These are phyloP conservation scores for Arge pagana DNA, from an alignment of 2,888 invertebrate genomes.

Conservation along the genomic window DNA sequence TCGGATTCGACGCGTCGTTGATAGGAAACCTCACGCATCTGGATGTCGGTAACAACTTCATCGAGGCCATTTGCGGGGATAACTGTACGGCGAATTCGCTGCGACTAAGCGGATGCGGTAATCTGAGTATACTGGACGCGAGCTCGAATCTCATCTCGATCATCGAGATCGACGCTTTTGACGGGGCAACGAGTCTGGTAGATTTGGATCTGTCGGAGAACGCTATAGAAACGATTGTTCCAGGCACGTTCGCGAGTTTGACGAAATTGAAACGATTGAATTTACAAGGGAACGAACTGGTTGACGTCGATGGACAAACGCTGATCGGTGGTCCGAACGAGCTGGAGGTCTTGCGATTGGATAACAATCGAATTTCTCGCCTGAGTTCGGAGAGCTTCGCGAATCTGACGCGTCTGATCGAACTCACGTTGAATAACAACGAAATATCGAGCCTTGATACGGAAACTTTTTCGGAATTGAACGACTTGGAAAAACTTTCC, in stretches of 20 bases:
- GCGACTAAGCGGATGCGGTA: too few species aligned
- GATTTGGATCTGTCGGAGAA: constrained; percentile 41
- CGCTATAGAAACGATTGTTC: constrained; percentile 30
- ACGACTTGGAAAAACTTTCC: constrained; percentile 1
- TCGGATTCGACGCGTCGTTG: constrained; percentile 32
- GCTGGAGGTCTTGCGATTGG: constrained; percentile 24
- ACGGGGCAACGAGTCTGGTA: constrained; percentile 33
- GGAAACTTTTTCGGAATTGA: constrained; percentile 2
- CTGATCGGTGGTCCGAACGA: constrained; percentile 32
- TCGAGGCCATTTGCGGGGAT: too few species aligned
- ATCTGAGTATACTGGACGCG: too few species aligned
- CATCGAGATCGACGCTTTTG: constrained; percentile 39
- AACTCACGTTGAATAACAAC: constrained; percentile 16
- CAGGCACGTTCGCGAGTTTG: constrained; percentile 34
- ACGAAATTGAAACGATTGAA: constrained; percentile 35
- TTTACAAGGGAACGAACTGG: constrained; percentile 37
- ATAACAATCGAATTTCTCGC: constrained; percentile 6
- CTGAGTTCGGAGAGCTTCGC: background rate
- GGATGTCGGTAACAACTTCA: too few species aligned
- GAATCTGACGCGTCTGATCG: constrained; percentile 19
- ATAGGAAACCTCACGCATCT: constrained; percentile 33
- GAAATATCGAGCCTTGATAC: constrained; percentile 1
- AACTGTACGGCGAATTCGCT: too few species aligned
- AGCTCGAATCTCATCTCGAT: constrained; percentile 37
- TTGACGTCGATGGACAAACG: constrained; percentile 30